Base-by-base conservation (phyloP, 2,797 vertebrate species). In the Manis crassicaudata region DNA sequence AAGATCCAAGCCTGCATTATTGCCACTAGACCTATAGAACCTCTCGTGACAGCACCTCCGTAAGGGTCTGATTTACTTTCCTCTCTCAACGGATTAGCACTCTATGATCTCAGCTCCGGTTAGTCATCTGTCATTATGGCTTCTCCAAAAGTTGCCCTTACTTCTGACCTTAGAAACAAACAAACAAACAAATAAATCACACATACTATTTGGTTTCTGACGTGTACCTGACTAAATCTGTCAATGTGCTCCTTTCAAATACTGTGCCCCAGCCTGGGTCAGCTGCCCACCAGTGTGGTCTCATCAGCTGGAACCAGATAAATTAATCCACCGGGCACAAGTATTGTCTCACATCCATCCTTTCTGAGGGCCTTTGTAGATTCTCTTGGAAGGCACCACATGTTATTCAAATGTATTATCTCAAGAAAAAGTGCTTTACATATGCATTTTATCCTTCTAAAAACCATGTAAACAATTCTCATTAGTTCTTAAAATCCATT, bases 401-500 rank as follows among this genome's bases (percentile, higher is more conserved):
- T 7, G 1, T 1, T 80, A 62, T 4, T 80, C 7, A 43, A 86
- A 23, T 88, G 23, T 29, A 50, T 32, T 17, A 86, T 62, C 58
- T 63, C 37, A 84, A 27, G 13, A 70, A 4, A 73, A 56, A 76
- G 3, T 68, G 6, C 35, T 68, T 46, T 8, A 79, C 86, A 32
- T n/a, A n/a, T 2, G 46, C n/a, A 46, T 65, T 93, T 89, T 37
- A 6, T 77, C 4, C 11, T 81, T 84, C 63, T n/a, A 23, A 60
- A 85, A 81, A 7, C 2, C 12, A 56, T 7, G 21, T 2, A 88
- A 90, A 9, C 5, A 60, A 65, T 93, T 93, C 75, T 73, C 5
- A 63, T 8, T 37, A 58, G 16, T 77, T 46, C 14, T 56, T 77
- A 92, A 86, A 87, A 94, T 68, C 13, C 43, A 88, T 43, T 72